Evolutionary conservation across 2,797 vertebrate genomes (phyloP).

Genomic region (Xenopus petersii): DNA sequence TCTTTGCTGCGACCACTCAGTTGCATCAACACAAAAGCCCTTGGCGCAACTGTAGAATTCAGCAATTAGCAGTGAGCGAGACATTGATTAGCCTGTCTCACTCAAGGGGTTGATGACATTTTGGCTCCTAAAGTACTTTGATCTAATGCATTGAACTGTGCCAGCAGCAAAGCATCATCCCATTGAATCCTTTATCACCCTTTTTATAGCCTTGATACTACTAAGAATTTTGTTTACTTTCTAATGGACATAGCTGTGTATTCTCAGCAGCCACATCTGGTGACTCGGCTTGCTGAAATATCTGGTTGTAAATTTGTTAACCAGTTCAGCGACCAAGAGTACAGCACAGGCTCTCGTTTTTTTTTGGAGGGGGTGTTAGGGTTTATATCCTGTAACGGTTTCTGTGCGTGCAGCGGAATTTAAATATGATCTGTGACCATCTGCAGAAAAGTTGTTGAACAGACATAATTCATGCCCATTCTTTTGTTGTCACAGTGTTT

Average conservation of each 20-base stretch:
- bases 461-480: too few relatives aligned
- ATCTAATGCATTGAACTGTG: not conserved
- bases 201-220: conserved; percentile 1
- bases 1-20: not conserved
- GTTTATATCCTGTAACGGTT: too few relatives aligned
- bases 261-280: conserved; percentile 14
- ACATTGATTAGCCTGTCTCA: conserved; percentile 6
- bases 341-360: not conserved
- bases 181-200: not conserved
- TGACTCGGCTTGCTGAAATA: not conserved
- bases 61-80: conserved; percentile 9
- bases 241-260: not conserved
- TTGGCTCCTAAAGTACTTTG: not conserved
- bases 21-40: conserved; percentile 3
- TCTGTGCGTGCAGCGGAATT: too few relatives aligned
- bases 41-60: not conserved
- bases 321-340: not conserved
- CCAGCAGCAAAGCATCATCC: not conserved
- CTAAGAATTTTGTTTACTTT: conserved; percentile 8
- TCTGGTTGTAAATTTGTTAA: not conserved
- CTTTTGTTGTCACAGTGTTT: too few relatives aligned
- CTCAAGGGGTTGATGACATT: conserved; percentile 3
- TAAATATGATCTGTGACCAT: too few relatives aligned
- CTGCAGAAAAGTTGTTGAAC: too few relatives aligned
- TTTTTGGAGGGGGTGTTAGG: too few relatives aligned